phyloP scores from a whole-genome alignment of 2,797 vertebrate species.

The Lepilemur ruficaudatus region DNA sequence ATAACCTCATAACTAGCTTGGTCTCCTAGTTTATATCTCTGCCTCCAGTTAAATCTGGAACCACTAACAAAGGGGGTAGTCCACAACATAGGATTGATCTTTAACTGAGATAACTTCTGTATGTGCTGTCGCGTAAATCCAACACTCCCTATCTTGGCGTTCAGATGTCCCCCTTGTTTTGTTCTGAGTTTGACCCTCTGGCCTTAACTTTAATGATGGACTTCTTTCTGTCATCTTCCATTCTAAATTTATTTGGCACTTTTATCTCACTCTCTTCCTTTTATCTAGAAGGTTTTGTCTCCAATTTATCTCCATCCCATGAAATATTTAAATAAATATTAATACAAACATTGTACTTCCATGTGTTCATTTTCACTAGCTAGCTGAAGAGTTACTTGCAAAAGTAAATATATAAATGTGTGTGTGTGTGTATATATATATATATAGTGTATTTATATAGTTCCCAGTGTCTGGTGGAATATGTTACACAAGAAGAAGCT shows the following conservation, averaged over 20 bases:
- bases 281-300: background rate
- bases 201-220: background rate
- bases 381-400: background rate
- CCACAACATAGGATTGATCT: background rate
- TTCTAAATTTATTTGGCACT: background rate
- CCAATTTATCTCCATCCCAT: background rate
- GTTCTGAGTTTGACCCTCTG: background rate
- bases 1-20: background rate
- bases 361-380: background rate
- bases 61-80: fast-evolving
- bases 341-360: background rate
- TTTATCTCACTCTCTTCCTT: background rate
- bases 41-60: background rate
- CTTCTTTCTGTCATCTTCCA: background rate
- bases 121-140: background rate
- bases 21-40: background rate
- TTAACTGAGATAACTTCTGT: background rate
- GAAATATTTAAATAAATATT: background rate
- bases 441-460: background rate
- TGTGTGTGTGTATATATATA: too few species aligned
- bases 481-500: background rate
- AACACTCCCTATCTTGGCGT: background rate
- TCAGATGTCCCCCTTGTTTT: background rate
- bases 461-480: background rate
- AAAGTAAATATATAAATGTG: background rate